Evolutionary conservation across 2,888 invertebrate genomes (phyloP).

Genomic region (Tholera decimalis): DNA sequence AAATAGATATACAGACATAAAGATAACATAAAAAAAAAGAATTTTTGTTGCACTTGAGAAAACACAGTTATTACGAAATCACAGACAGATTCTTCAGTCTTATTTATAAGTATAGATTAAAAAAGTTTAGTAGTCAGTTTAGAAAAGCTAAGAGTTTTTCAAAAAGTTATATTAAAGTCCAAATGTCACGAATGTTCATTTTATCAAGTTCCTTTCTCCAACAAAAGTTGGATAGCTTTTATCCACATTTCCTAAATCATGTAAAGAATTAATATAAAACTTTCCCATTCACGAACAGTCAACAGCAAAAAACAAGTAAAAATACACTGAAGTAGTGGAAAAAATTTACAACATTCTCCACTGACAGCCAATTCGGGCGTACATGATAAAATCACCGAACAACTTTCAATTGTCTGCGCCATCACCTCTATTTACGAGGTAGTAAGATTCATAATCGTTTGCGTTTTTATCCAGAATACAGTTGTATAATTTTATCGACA

Average conservation of each 20-base stretch:
- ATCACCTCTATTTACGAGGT: constrained; percentile 56
- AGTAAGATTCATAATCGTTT: constrained; percentile 68
- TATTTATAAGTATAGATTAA: no score
- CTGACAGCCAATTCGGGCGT: constrained; percentile 76
- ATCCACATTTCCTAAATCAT: neutral
- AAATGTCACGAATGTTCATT: neutral
- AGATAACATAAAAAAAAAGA: no score
- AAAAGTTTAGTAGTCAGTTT: neutral
- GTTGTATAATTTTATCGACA: constrained; percentile 44
- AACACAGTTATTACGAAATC: no score
- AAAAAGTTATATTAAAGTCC: neutral
- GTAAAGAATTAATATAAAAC: constrained; percentile 45
- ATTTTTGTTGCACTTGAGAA: no score
- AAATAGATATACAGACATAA: no score
- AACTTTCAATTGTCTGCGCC: constrained; percentile 53
- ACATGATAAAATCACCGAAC: constrained; percentile 75
- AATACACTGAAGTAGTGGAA: constrained; percentile 71
- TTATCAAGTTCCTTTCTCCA: neutral
- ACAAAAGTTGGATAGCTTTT: neutral
- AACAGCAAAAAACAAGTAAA: constrained; percentile 68
- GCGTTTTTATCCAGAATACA: constrained; percentile 22
- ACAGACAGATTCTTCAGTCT: no score
- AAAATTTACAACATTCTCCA: constrained; percentile 79
- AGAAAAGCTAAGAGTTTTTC: neutral
- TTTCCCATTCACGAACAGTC: constrained; percentile 56